Evolutionary conservation across 2,888 invertebrate species (phyloP).

Genomic region (Eupithecia subfuscata): DNA sequence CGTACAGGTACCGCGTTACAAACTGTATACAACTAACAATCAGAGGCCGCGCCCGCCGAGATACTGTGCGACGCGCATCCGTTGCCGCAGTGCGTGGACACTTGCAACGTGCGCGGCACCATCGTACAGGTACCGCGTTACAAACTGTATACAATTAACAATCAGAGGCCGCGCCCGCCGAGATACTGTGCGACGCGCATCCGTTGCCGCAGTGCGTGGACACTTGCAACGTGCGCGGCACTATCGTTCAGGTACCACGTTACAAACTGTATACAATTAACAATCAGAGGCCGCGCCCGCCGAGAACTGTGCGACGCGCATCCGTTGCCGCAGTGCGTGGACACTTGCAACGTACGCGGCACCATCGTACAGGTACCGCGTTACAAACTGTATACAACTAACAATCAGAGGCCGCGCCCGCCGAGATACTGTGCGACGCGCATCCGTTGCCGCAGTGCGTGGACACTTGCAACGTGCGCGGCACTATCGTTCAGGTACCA

Average conservation of each 20-base stretch:
- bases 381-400: too few relatives aligned
- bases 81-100: too few relatives aligned
- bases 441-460: constrained; percentile 85
- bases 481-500: constrained; percentile 84
- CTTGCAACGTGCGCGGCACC: too few relatives aligned
- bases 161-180: constrained; percentile 16
- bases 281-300: background rate
- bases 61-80: too few relatives aligned
- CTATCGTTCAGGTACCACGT: constrained; percentile 82
- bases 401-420: constrained; percentile 26
- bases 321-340: too few relatives aligned
- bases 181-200: constrained; percentile 59
- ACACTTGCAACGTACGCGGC: too few relatives aligned
- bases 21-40: constrained; percentile 52
- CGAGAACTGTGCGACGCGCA: too few relatives aligned
- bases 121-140: too few relatives aligned
- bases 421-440: constrained; percentile 43
- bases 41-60: too few relatives aligned
- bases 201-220: constrained; percentile 86
- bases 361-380: too few relatives aligned
- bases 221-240: constrained; percentile 84
- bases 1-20: constrained; percentile 72
- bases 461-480: constrained; percentile 85
- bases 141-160: too few relatives aligned
- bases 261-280: constrained; percentile 51